Conservation (phyloP, 2,113 vertebrate species). For the Epinephelus cyanopodus region DNA sequence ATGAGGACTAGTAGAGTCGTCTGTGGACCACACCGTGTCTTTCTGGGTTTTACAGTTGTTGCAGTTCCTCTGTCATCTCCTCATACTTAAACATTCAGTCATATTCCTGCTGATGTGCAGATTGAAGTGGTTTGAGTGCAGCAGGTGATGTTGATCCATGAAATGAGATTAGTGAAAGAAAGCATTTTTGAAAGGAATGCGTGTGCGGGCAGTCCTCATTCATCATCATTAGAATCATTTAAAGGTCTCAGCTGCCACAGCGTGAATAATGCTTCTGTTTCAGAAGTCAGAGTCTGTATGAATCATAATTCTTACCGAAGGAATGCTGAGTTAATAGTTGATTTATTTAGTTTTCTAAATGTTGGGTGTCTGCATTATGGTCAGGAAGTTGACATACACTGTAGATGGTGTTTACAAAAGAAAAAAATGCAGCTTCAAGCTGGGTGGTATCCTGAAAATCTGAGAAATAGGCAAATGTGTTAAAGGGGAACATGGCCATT, state of each 20-base stretch:
- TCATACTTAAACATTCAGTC: neutral
- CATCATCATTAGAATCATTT: constrained; percentile 68
- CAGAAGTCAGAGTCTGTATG: neutral
- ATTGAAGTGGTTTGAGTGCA: constrained; percentile 53
- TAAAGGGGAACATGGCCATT: no score
- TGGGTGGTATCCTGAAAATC: neutral
- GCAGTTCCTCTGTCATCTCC: neutral
- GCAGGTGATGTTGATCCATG: constrained; percentile 65
- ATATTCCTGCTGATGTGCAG: constrained; percentile 25
- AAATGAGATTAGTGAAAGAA: constrained; percentile 58
- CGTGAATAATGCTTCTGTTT: constrained; percentile 49
- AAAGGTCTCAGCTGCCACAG: neutral
- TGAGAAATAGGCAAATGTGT: neutral
- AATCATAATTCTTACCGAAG: constrained; percentile 22
- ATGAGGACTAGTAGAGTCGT: neutral
- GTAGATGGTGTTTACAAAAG: neutral
- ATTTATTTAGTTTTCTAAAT: constrained; percentile 37
- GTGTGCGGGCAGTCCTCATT: constrained; percentile 32
- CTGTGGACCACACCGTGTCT: neutral
- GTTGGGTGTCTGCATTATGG: neutral
- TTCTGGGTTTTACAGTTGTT: neutral
- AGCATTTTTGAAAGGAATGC: constrained; percentile 46
- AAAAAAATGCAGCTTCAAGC: neutral
- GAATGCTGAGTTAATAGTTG: constrained; percentile 5
- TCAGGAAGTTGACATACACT: neutral